Conservation (phyloP, 2,797 vertebrate species). For the Brachymystax lenok region DNA sequence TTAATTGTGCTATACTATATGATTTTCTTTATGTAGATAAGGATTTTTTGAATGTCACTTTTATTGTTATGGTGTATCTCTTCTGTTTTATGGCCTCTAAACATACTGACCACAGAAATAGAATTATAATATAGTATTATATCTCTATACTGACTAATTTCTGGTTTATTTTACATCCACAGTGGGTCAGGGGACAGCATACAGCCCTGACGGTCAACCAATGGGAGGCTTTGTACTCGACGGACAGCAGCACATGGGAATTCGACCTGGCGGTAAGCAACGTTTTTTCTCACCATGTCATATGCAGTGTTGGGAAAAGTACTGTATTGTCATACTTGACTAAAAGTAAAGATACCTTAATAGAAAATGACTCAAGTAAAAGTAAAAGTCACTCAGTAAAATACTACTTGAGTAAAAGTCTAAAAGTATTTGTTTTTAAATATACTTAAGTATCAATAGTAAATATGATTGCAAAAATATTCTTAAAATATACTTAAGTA, state of each 20-base stretch:
- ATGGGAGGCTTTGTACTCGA: slow-evolving; percentile 96
- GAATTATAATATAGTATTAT: not conserved
- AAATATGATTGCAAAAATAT: no score
- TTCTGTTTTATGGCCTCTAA: not conserved
- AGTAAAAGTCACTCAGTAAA: no score
- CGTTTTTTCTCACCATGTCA: not conserved
- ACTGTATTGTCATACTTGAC: no score
- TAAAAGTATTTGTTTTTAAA: no score
- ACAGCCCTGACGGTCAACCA: slow-evolving; percentile 95
- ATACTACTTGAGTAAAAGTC: no score
- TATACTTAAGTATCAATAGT: no score
- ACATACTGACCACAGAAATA: not conserved
- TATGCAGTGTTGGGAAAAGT: no score
- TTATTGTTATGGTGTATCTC: not conserved
- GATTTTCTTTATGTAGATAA: not conserved
- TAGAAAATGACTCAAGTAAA: no score
- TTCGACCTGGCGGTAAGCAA: slow-evolving; percentile 89
- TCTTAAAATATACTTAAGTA: no score
- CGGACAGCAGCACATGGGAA: slow-evolving; percentile 96
- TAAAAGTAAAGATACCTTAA: no score
- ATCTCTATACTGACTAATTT: not conserved
- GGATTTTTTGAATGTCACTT: not conserved
- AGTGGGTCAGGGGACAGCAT: slow-evolving; percentile 94
- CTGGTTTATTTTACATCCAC: slow-evolving; percentile 59
- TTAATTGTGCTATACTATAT: not conserved